Evolutionary conservation across 2,113 vertebrate species (phyloP).

Genomic region (Lycaon pictus): DNA sequence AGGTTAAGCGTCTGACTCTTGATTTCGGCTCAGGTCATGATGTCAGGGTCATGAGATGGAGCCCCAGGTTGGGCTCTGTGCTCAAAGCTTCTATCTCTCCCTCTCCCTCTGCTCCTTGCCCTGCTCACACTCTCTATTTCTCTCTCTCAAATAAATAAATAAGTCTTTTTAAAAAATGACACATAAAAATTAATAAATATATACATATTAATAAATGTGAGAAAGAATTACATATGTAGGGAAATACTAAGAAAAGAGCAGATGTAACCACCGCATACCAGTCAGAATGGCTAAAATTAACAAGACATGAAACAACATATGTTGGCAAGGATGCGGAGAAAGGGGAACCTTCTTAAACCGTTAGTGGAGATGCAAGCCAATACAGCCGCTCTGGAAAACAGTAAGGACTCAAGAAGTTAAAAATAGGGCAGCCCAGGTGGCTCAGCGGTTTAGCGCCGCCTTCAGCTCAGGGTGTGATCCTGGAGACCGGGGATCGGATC

Average conservation of each 20-base stretch:
- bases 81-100: background rate
- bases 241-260: slow-evolving; percentile 39
- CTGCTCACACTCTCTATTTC: background rate
- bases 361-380: too few species aligned
- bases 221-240: background rate
- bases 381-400: too few species aligned
- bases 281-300: too few species aligned
- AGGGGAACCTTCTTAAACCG: too few species aligned
- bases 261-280: background rate
- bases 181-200: background rate
- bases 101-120: background rate
- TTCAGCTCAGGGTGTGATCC: accelerated
- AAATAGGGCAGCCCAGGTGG: too few species aligned
- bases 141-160: background rate
- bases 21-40: background rate
- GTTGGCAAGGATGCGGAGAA: too few species aligned
- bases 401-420: too few species aligned
- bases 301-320: too few species aligned
- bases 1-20: background rate
- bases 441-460: too few species aligned
- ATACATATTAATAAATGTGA: background rate
- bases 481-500: accelerated
- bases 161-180: background rate
- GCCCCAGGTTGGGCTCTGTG: background rate
- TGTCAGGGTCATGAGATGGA: background rate